Evolutionary conservation across 1,140 invertebrate genomes (phyloP).

Genomic region (Caerostris darwini): DNA sequence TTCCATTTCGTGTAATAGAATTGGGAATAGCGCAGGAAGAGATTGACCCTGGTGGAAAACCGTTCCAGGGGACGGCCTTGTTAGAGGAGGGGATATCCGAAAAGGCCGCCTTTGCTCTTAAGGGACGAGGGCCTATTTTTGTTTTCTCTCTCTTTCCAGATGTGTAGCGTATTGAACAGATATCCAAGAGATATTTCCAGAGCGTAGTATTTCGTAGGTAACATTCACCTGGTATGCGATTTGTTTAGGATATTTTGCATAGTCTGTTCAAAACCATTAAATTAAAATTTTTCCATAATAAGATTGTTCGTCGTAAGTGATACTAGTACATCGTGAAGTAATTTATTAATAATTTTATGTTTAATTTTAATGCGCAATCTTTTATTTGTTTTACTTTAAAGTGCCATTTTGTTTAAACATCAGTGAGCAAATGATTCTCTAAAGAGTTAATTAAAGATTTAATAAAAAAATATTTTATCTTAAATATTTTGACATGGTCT

Average conservation of each 20-base stretch:
- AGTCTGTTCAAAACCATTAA: too few relatives aligned
- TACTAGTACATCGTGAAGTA: too few relatives aligned
- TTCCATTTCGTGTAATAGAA: slow-evolving; percentile 38
- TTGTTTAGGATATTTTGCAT: neutral
- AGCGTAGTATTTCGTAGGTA: neutral
- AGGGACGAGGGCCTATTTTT: neutral
- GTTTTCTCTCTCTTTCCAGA: neutral
- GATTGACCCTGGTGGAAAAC: slow-evolving; percentile 4
- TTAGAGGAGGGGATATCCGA: neutral
- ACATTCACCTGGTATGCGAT: neutral
- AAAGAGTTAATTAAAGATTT: too few relatives aligned
- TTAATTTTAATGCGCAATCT: too few relatives aligned
- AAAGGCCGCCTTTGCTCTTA: neutral
- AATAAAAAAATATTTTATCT: too few relatives aligned
- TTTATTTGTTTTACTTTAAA: too few relatives aligned
- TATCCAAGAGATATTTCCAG: neutral
- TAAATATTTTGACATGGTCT: too few relatives aligned
- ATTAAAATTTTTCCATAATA: too few relatives aligned
- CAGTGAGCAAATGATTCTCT: too few relatives aligned
- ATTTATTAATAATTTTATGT: too few relatives aligned
- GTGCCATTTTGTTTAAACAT: too few relatives aligned
- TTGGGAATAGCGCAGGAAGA: slow-evolving; percentile 7
- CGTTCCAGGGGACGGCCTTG: neutral
- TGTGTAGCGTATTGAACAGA: neutral
- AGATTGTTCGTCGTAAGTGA: too few relatives aligned